Evolutionary conservation across 2,888 invertebrate species (phyloP), one percentile per base, ranked within the genome.

Genomic region (Boloria selene): DNA sequence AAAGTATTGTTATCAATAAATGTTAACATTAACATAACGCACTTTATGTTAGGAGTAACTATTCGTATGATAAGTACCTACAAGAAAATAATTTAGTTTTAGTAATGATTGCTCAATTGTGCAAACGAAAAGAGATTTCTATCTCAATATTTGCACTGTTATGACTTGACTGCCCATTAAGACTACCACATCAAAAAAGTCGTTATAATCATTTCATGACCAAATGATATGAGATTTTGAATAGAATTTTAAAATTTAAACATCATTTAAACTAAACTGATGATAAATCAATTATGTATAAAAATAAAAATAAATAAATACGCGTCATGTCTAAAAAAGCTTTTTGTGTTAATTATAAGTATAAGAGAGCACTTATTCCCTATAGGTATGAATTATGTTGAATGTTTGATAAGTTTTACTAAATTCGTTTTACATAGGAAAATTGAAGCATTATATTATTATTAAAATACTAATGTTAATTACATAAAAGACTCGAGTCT

Each of bases 31-130:
- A 58, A 47, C 44, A 6, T 31, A 47, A 47, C 45, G 22, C 50
- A 58, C 14, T 58, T 64, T 59, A 52, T 31, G 17, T 64, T 44
- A 80, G 74, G 68, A 81, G 73, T 74, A n/a, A n/a, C n/a, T n/a
- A 81, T 81, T 83, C 85, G 84, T 85, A 87, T 59, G 83, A 83
- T 85, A 84, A 86, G 86, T 88, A 88, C 85, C 81, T 83, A 22
- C 31, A 38, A 38, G 31, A 38, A 10, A 82, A 84, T 74, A 71
- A 83, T 85, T 85, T 85, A 85, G 78, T 80, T 86, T 89, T 88
- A 85, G 88, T 81, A 78, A 88, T 77, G 80, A 83, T 89, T 90
- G 90, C 90, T 90, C 90, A 90, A 90, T 88, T 87, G 88, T 88
- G 83, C 77, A 76, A 81, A 82, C 77, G 79, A 75, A 67, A 65